Evolutionary conservation across 2,888 invertebrate genomes (phyloP).

Genomic region (Habrosyne pyritoides): DNA sequence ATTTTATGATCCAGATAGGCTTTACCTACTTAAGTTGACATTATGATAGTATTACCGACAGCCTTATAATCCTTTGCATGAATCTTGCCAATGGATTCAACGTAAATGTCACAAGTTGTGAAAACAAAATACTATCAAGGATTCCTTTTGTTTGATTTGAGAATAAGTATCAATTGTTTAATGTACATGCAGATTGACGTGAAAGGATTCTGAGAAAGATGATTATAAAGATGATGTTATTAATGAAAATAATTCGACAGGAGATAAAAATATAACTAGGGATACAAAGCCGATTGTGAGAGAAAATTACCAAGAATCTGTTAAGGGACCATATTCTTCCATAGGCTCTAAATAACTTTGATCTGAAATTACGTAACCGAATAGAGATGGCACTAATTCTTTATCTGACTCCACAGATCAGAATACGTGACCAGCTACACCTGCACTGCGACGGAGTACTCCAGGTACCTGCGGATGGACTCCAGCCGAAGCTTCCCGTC

Average conservation of each 20-base stretch:
- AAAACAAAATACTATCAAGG: background rate
- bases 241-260: no score
- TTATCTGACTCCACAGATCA: slow-evolving; percentile 58
- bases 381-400: background rate
- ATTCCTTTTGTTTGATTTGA: no score
- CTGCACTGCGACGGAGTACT: slow-evolving; percentile 85
- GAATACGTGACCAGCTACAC: slow-evolving; percentile 84
- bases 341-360: no score
- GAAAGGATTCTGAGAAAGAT: no score
- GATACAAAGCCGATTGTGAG: no score
- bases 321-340: no score
- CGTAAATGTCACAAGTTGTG: background rate
- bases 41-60: background rate
- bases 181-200: no score
- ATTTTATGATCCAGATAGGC: background rate
- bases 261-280: no score
- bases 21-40: background rate
- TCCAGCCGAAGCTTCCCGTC: slow-evolving; percentile 88
- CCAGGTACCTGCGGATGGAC: slow-evolving; percentile 85
- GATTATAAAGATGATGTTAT: no score
- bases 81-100: background rate
- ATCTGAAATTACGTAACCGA: no score
- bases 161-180: no score
- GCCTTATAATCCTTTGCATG: background rate
- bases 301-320: no score